Percentiles rank a stretch among this genome's conserved stretches.
These are phyloP conservation scores for Sternotherus odoratus DNA, from an alignment of 2,797 vertebrate species.

Conservation along the genomic window DNA sequence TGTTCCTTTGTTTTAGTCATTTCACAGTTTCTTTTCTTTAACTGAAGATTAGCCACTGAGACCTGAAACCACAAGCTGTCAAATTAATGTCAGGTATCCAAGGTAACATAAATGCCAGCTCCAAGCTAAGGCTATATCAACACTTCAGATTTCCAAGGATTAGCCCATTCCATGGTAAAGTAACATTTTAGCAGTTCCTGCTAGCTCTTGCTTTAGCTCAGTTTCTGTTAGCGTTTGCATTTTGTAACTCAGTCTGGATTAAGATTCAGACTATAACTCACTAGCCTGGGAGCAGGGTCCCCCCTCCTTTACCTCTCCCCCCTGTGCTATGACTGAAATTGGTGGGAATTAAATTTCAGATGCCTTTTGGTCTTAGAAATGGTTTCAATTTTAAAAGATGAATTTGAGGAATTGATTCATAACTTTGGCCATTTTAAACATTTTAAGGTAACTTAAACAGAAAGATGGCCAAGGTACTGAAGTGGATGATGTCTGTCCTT, in stretches of 20 bases:
- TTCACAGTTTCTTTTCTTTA: slow-evolving; percentile 32
- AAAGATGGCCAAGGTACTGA: neutral
- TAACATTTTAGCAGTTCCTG: slow-evolving; percentile 24
- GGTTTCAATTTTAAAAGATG: neutral
- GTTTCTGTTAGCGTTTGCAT: slow-evolving; percentile 43
- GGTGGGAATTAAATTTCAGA: neutral
- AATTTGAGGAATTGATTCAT: neutral
- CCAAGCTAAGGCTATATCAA: slow-evolving; percentile 15
- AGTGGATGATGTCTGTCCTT: neutral
- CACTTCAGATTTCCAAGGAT: slow-evolving; percentile 44
- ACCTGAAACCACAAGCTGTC: neutral
- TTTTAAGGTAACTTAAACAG: neutral
- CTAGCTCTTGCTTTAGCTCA: slow-evolving; percentile 27
- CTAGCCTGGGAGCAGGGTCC: slow-evolving; percentile 9
- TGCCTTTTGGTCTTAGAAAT: neutral
- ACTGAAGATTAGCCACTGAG: neutral
- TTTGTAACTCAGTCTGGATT: slow-evolving; percentile 21
- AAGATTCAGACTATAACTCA: neutral
- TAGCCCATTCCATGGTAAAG: slow-evolving; percentile 43
- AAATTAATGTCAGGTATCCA: neutral
- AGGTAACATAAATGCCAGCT: neutral
- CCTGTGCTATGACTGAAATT: neutral
- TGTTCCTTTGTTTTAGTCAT: slow-evolving; percentile 9
- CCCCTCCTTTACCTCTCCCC: neutral
- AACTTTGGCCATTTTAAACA: neutral